Percentiles rank a stretch among this genome's conserved stretches.
These are phyloP conservation scores for Ips nitidus DNA, from an alignment of 1,140 invertebrate species.

Conservation along the genomic window DNA sequence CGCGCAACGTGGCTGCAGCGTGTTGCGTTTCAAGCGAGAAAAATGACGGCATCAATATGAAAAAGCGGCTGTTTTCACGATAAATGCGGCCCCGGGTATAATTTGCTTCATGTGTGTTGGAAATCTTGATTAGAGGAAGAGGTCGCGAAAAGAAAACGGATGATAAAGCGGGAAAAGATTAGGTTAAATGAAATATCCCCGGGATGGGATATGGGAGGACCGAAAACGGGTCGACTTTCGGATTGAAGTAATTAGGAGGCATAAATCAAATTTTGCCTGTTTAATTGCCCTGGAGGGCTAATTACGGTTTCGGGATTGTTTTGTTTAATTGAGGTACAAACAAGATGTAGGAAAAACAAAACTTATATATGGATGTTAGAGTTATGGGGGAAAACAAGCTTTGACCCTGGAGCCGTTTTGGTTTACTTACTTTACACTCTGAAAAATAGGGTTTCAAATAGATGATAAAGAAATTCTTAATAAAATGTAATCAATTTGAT, in stretches of 20 bases:
- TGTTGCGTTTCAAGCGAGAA: conserved; percentile 23
- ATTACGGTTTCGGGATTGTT: too few relatives aligned
- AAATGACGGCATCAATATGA: conserved; percentile 27
- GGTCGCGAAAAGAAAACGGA: conserved; percentile 20
- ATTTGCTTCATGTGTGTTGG: conserved; percentile 29
- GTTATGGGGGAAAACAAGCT: too few relatives aligned
- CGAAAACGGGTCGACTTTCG: background rate
- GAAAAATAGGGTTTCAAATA: too few relatives aligned
- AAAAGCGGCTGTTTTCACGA: conserved; percentile 15
- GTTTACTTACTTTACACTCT: too few relatives aligned
- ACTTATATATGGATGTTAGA: too few relatives aligned
- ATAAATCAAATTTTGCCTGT: background rate
- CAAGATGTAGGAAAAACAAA: too few relatives aligned
- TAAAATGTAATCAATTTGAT: too few relatives aligned
- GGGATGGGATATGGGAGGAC: background rate
- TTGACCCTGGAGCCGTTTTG: too few relatives aligned
- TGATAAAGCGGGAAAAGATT: conserved; percentile 19
- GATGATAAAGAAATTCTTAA: too few relatives aligned
- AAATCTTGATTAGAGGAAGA: conserved; percentile 24
- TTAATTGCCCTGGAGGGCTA: background rate
- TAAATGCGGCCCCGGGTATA: conserved; percentile 24
- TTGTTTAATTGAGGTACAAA: too few relatives aligned
- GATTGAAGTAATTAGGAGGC: conserved; percentile 2
- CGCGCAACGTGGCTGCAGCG: background rate
- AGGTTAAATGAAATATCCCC: conserved; percentile 17